A percentile compares a stretch with the other conserved stretches of the same genome.
Evolutionary conservation across 1,140 invertebrate genomes (phyloP).

Genomic region (Trachymyrmex septentrionalis): DNA sequence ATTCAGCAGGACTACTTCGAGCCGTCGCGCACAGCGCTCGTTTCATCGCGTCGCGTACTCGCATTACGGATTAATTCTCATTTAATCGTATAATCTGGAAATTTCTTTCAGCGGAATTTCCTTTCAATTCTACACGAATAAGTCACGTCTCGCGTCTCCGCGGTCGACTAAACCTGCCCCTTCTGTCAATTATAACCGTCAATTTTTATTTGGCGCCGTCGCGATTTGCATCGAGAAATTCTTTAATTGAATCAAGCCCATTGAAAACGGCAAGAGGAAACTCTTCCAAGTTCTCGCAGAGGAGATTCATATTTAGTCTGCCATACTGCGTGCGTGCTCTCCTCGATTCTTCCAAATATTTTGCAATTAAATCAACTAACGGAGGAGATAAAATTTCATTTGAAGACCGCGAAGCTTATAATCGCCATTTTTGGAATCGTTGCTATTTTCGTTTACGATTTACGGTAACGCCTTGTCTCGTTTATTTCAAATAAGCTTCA

Average conservation of each 20-base stretch:
- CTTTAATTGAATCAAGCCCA: conserved; percentile 59
- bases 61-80: conserved; percentile 38
- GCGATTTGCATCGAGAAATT: conserved; percentile 57
- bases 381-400: conserved; percentile 34
- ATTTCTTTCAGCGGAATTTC: conserved; percentile 45
- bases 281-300: conserved; percentile 37
- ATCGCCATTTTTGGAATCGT: conserved; percentile 19
- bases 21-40: conserved; percentile 31
- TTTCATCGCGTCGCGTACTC: not conserved
- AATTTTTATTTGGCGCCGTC: conserved; percentile 54
- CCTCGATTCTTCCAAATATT: conserved; percentile 37
- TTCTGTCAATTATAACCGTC: conserved; percentile 57
- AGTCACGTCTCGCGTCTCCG: conserved; percentile 39
- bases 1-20: conserved; percentile 47
- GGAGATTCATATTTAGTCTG: conserved; percentile 43
- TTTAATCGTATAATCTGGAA: conserved; percentile 32
- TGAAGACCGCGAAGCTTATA: conserved; percentile 15
- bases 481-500: conserved; percentile 7
- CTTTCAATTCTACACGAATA: conserved; percentile 25
- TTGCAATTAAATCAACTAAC: conserved; percentile 52
- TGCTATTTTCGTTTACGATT: conserved; percentile 35
- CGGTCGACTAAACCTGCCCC: conserved; percentile 16
- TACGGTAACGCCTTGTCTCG: not conserved
- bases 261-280: conserved; percentile 48
- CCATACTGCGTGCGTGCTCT: conserved; percentile 38